Percentiles rank a stretch among this genome's conserved stretches.
phyloP scores from a whole-genome alignment of 2,888 invertebrate genomes.

The Aphidoletes aphidimyza region DNA sequence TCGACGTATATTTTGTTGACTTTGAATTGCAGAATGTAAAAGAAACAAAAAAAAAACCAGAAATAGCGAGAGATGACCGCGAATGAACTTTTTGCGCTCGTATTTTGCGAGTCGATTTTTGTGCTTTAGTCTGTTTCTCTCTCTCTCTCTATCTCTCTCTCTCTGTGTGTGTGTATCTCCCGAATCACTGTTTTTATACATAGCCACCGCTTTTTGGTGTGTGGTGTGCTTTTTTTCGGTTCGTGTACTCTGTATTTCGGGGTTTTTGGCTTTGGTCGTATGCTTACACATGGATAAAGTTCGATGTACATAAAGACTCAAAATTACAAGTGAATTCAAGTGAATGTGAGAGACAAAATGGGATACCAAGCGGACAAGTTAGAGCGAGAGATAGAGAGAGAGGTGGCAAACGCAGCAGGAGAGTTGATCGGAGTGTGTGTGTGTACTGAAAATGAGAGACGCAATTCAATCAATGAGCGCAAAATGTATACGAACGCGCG shows the following conservation, averaged over 20 bases:
- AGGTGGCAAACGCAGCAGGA: neutral
- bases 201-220: neutral
- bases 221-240: too few species aligned
- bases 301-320: neutral
- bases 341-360: neutral
- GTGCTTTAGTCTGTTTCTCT: neutral
- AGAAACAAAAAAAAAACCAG: too few species aligned
- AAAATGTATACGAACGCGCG: neutral
- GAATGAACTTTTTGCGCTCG: slow-evolving; percentile 24
- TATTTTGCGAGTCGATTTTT: slow-evolving; percentile 45
- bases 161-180: too few species aligned
- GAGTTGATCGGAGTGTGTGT: neutral
- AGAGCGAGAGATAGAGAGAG: neutral
- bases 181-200: neutral
- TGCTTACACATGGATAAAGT: slow-evolving; percentile 22
- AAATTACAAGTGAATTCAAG: neutral
- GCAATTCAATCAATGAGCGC: neutral
- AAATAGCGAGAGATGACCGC: slow-evolving; percentile 32
- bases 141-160: too few species aligned
- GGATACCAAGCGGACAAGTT: neutral
- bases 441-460: neutral
- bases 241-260: too few species aligned
- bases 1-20: neutral
- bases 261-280: too few species aligned
- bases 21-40: slow-evolving; percentile 46